phyloP scores from a whole-genome alignment of 2,113 vertebrate genomes.

The cattle (Bos taurus) region ARS-UCD2.0 NC_037328.1:126500001-126500500 shows the following conservation, averaged over 20 bases:
- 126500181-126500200: background rate
- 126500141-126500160: background rate
- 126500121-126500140: background rate
- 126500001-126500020: background rate
- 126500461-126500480: constrained; percentile 95
- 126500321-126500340: background rate
- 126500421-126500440: constrained; percentile 36
- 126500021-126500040: background rate
- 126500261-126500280: constrained; percentile 19
- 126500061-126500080: background rate
- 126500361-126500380: background rate
- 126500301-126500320: background rate
- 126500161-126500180: background rate
- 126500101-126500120: background rate
- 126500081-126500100: background rate
- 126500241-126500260: background rate
- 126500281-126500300: background rate
- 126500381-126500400: background rate
- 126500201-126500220: constrained; percentile 13
- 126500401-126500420: constrained; percentile 11
- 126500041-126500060: background rate
- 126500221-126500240: background rate
- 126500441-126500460: constrained; percentile 83
- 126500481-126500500: constrained; percentile 87
- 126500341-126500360: background rate